Evolutionary conservation across 2,113 vertebrate species (phyloP), one percentile per base, ranked within the genome.

Genomic region (Lasiurus borealis): DNA sequence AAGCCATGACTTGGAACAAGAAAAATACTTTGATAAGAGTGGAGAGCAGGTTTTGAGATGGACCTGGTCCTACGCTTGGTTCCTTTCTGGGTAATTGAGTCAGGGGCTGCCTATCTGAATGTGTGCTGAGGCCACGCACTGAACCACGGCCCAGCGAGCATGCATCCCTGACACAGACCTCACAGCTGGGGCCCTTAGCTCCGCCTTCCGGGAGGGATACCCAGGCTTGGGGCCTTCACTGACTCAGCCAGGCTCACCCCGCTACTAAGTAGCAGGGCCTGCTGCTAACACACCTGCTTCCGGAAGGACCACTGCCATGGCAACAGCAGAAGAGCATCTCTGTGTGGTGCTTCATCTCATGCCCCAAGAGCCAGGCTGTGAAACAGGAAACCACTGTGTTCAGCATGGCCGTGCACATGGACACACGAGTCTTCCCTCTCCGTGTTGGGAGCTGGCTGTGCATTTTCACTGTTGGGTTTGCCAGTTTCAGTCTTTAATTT

Each of bases 351-450:
- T 50, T 84, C 40, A n/a, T 40, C 8, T 14, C n/a, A 3, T 6
- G 18, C 5, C 36, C 23, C 0, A 23, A 57, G 40, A 73, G 14
- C 5, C 5, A 0, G 46, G 25, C 4, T 44, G 31, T 16, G 19
- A 31, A 23, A 3, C 29, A 18, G 34, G 34, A 57, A 23, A 13
- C 68, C 16, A 12, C 15, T 23, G 5, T 3, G 3, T 7, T 5
- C n/a, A 12, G 0, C 0, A 0, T 15, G 59, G 44, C 18, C 8
- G 25, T 16, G 62, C 25, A 25, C 18, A 1, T 3, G 21, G 73
- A 2, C 46, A 0, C 0, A 0, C 9, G 62, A 36, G 80, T 2
- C 52, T 8, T 69, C 34, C 12, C 29, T 64, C 18, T 7, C 25
- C 1, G 3, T 19, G 2, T 69, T 69, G 72, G 78, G 66, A 46